phyloP scores from a whole-genome alignment of 2,888 invertebrate genomes.

The Pammene aurita region DNA sequence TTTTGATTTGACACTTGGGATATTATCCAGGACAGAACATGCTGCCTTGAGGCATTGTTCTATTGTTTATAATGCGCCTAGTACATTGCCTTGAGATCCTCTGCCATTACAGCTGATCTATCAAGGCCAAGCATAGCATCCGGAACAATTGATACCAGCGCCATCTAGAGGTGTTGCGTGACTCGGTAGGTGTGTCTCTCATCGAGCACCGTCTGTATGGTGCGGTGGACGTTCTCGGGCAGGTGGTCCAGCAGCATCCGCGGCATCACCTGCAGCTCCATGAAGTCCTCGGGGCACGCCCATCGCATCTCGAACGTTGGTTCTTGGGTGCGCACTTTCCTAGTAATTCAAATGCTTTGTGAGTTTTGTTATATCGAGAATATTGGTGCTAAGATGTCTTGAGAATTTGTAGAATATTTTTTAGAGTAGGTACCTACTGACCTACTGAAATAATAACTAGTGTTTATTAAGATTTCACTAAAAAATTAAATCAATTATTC shows the following conservation, averaged over 20 bases:
- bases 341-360: constrained; percentile 52
- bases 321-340: constrained; percentile 85
- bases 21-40: constrained; percentile 2
- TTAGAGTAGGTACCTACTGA: no score
- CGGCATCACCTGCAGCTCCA: constrained; percentile 92
- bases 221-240: constrained; percentile 89
- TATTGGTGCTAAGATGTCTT: background rate
- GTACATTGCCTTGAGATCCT: background rate
- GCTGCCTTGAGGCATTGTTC: background rate
- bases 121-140: no score
- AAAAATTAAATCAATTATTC: no score
- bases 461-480: no score
- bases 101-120: background rate
- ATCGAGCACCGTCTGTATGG: constrained; percentile 85
- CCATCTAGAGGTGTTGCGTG: constrained; percentile 65
- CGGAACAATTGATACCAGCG: constrained; percentile 1
- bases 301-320: constrained; percentile 90
- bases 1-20: constrained; percentile 23
- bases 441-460: no score
- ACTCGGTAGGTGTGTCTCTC: constrained; percentile 77
- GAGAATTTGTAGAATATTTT: no score
- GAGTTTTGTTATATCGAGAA: background rate
- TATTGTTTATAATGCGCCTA: background rate
- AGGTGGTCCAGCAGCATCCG: constrained; percentile 93
- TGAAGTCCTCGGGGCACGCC: constrained; percentile 91